Conservation (phyloP, 2,888 invertebrate genomes). For the Tipula lateralis region DNA sequence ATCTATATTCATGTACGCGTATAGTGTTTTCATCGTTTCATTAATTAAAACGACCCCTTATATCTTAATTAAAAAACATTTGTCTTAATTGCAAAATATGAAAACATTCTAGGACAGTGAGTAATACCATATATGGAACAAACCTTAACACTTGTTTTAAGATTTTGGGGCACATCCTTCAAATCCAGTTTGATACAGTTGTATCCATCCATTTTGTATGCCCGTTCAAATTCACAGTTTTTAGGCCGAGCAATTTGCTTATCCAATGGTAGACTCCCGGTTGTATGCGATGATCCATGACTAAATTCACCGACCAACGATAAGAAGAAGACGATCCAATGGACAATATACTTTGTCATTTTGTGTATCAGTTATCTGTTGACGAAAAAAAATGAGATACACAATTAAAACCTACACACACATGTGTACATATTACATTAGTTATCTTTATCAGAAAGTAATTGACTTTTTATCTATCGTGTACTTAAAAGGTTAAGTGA, state of each 20-base stretch:
- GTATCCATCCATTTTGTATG: slow-evolving; percentile 32
- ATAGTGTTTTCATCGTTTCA: neutral
- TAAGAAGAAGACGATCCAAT: neutral
- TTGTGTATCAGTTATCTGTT: neutral
- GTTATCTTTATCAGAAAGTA: neutral
- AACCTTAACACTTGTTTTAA: slow-evolving; percentile 31
- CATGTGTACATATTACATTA: too few relatives aligned
- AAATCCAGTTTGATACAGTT: slow-evolving; percentile 31
- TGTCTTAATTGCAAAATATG: neutral
- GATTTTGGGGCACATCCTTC: slow-evolving; percentile 28
- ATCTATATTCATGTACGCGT: neutral
- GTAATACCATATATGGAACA: neutral
- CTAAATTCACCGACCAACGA: neutral
- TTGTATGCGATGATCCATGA: neutral
- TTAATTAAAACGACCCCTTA: neutral
- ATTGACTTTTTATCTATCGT: neutral
- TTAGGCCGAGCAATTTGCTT: neutral
- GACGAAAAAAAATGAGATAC: neutral
- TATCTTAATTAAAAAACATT: neutral
- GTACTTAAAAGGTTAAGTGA: neutral
- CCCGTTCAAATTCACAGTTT: neutral
- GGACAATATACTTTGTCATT: neutral
- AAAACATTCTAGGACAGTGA: neutral
- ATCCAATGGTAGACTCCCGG: neutral
- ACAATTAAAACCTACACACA: neutral